Evolutionary conservation across 1,140 invertebrate genomes (phyloP), one percentile per base, ranked within the genome.

Genomic region (Heliconius hewitsoni): DNA sequence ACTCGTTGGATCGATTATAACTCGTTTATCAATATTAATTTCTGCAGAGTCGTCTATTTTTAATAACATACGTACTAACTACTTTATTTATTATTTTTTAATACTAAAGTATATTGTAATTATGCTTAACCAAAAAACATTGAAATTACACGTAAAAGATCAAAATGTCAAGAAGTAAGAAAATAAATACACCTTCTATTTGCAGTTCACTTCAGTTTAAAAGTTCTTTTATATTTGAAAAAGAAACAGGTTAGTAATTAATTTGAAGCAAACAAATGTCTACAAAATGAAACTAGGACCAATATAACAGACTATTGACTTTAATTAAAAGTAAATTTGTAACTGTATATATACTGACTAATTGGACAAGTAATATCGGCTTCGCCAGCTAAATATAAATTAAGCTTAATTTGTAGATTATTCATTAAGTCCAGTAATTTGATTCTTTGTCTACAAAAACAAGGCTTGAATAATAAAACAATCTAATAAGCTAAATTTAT

Each of bases 301-400:
- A 4, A 75, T 42, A 75, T 66, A 66, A 30, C 19, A 23, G 74
- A 23, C 52, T 66, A 66, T 75, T 23, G 23, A 8, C 52, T 75
- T 75, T 75, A 75, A 75, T 75, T 75, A 75, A 75, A 75, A 75
- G 74, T 50, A 57, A 66, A 66, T 66, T 66, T 66, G 74, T 66
- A 66, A 75, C 74, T 75, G 55, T 66, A 60, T 75, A 75, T 75
- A 75, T 27, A 66, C n/a, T 50, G 16, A 60, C 34, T 75, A 75
- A 75, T 66, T 75, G 74, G 50, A 75, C 74, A 75, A 60, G 74
- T 75, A 66, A 50, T 71, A 76, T 66, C 5, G 60, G n/a, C 74
- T 70, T 76, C 74, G 74, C 74, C 70, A n/a, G 39, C 74, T 42
- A 76, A 46, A 76, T 70, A 76, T 39, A 30, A 71, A 70, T 71